These are phyloP conservation scores for Drosophila jambulina DNA, from an alignment of 1,140 invertebrate species.

Conservation along the genomic window DNA sequence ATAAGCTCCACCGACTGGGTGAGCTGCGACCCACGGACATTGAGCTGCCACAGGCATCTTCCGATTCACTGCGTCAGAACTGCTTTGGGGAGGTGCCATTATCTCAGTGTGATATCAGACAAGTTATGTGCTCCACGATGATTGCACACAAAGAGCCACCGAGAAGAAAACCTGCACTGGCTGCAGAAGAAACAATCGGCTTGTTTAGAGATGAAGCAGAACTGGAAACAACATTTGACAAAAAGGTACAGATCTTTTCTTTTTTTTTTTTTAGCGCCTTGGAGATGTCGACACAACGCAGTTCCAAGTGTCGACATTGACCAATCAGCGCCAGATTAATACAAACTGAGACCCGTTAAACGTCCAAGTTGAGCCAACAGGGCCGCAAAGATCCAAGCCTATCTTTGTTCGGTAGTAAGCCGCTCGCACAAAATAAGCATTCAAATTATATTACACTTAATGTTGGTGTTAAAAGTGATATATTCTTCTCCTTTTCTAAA, in stretches of 20 bases:
- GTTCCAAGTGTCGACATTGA: neutral
- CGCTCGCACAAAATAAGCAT: constrained; percentile 54
- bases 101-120: constrained; percentile 60
- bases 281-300: neutral
- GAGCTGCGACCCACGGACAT: constrained; percentile 45
- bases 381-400: constrained; percentile 76
- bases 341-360: constrained; percentile 48
- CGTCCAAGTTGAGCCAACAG: constrained; percentile 73
- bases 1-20: constrained; percentile 59
- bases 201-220: constrained; percentile 56
- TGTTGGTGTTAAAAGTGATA: neutral
- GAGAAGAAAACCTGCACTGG: constrained; percentile 7
- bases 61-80: constrained; percentile 20
- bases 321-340: constrained; percentile 56
- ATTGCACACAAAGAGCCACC: constrained; percentile 5
- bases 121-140: constrained; percentile 77
- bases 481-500: neutral
- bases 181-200: constrained; percentile 28
- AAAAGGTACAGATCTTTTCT: constrained; percentile 47
- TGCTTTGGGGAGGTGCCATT: constrained; percentile 14
- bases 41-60: constrained; percentile 39
- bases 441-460: neutral
- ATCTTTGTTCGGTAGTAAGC: constrained; percentile 80
- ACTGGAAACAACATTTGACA: constrained; percentile 67
- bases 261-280: constrained; percentile 12